Conservation (phyloP, 2,888 invertebrate genomes). For the Graphium colonna region DNA sequence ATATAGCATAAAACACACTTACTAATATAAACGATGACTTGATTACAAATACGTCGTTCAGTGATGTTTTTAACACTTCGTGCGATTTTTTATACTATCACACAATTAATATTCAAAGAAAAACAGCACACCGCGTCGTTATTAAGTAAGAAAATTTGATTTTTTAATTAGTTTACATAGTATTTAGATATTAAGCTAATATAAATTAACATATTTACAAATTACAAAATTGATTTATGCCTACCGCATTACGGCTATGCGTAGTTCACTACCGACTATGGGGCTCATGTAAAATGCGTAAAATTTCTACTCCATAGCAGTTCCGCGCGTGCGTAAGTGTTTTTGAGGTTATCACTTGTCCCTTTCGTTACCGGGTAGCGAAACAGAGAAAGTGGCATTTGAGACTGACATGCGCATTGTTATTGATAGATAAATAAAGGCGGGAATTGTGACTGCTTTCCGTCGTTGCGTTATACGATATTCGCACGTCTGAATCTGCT, state of each 20-base stretch:
- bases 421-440: constrained; percentile 67
- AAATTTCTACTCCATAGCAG: constrained; percentile 30
- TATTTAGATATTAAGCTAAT: constrained; percentile 3
- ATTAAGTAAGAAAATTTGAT: background rate
- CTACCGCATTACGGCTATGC: constrained; percentile 23
- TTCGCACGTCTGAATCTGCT: too few species aligned
- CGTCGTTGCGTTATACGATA: too few species aligned
- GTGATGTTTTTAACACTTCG: constrained; percentile 3
- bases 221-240: constrained; percentile 14
- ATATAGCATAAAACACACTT: constrained; percentile 1
- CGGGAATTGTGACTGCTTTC: constrained; percentile 48
- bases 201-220: constrained; percentile 18
- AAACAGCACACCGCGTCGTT: background rate
- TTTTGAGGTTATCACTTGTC: constrained; percentile 57
- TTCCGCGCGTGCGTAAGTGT: constrained; percentile 59
- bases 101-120: background rate
- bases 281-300: constrained; percentile 29
- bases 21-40: background rate
- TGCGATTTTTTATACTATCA: background rate
- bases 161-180: constrained; percentile 11
- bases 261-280: constrained; percentile 26
- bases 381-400: constrained; percentile 41
- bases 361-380: constrained; percentile 34
- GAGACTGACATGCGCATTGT: constrained; percentile 67
- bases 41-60: background rate